Evolutionary conservation across 2,888 invertebrate genomes (phyloP).

Genomic region (Octonoba sinensis): DNA sequence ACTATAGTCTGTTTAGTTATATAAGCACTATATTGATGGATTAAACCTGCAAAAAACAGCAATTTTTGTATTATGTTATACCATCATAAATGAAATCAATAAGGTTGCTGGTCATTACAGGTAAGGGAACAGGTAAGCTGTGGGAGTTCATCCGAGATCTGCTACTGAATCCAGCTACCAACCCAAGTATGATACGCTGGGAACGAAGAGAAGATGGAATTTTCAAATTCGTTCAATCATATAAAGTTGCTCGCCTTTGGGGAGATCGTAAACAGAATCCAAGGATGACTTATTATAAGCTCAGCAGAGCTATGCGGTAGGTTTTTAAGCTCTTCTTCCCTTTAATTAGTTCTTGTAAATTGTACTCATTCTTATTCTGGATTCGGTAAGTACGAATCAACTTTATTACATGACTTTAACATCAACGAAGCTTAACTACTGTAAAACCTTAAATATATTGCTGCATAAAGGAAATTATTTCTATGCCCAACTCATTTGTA

Average conservation of each 20-base stretch:
- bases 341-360: no score
- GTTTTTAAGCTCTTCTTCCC: conserved; percentile 29
- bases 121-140: conserved; percentile 74
- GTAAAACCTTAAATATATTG: no score
- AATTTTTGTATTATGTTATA: not conserved
- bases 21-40: no score
- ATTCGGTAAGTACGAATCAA: no score
- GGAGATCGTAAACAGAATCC: conserved; percentile 87
- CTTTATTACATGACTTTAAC: no score
- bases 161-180: conserved; percentile 80
- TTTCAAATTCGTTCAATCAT: conserved; percentile 89
- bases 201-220: conserved; percentile 86
- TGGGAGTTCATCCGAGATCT: conserved; percentile 91
- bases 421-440: no score
- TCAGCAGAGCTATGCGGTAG: conserved; percentile 89
- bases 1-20: no score
- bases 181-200: conserved; percentile 88
- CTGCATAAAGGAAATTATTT: no score
- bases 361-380: no score
- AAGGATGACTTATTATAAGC: conserved; percentile 92
- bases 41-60: not conserved
- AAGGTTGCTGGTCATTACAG: conserved; percentile 65
- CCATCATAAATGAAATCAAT: not conserved
- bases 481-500: no score
- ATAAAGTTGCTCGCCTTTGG: conserved; percentile 88